Percentiles rank a stretch among this genome's conserved stretches.
Conservation (phyloP, 2,113 vertebrate genomes). For the Phaethornis superciliosus region DNA sequence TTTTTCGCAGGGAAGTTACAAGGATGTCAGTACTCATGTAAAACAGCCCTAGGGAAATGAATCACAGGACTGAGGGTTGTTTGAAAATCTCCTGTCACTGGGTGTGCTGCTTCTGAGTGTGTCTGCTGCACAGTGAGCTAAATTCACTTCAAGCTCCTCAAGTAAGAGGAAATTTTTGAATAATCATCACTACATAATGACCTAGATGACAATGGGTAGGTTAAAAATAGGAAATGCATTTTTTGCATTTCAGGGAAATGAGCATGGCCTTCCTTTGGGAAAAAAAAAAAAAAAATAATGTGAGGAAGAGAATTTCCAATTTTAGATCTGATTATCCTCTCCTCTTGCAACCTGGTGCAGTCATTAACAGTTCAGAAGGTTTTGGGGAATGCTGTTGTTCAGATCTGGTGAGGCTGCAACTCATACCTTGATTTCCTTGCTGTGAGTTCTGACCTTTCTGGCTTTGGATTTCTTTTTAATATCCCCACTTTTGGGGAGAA, state of each 20-base stretch:
- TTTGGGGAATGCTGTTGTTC: background rate
- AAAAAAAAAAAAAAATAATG: constrained; percentile 29
- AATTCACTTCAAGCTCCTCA: background rate
- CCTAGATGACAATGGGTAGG: constrained; percentile 43
- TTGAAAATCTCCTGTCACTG: constrained; percentile 28
- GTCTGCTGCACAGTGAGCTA: background rate
- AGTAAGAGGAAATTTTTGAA: constrained; percentile 47
- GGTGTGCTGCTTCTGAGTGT: background rate
- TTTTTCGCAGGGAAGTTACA: constrained; percentile 42
- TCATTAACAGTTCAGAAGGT: background rate
- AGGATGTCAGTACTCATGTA: background rate
- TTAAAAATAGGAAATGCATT: constrained; percentile 55
- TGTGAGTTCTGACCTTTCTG: background rate
- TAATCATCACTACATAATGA: background rate
- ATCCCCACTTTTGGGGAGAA: background rate
- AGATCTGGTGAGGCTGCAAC: background rate
- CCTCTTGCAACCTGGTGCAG: background rate
- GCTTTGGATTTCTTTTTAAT: background rate
- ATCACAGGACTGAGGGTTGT: background rate
- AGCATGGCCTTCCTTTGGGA: constrained; percentile 33
- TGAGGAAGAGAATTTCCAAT: constrained; percentile 42
- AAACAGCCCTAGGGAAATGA: constrained; percentile 26
- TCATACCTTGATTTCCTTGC: background rate
- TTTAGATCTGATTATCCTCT: constrained; percentile 15
- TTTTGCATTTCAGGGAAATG: constrained; percentile 49